Evolutionary conservation across 2,888 invertebrate genomes (phyloP).

Genomic region (Ptilodon capucinus): DNA sequence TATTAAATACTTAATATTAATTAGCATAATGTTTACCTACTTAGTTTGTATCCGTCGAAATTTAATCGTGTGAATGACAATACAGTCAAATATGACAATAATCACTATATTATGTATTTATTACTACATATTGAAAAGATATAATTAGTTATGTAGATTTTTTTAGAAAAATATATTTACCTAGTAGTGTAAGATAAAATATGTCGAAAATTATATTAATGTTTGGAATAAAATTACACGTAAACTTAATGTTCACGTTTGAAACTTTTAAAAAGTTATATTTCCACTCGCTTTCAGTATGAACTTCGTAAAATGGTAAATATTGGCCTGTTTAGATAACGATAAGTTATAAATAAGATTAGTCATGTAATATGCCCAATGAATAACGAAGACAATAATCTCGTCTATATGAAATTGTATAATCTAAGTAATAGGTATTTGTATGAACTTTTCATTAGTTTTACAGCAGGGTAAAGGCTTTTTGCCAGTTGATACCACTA

Average conservation of each 20-base stretch:
- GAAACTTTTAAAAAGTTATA: background rate
- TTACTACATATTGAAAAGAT: too few species aligned
- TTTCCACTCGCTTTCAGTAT: background rate
- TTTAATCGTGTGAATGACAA: constrained; percentile 54
- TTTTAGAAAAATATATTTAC: background rate
- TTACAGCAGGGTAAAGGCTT: constrained; percentile 25
- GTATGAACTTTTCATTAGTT: constrained; percentile 22
- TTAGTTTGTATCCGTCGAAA: background rate
- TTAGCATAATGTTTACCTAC: background rate
- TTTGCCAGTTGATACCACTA: constrained; percentile 21
- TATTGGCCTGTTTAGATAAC: background rate
- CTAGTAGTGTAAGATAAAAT: too few species aligned
- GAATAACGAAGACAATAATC: constrained; percentile 45
- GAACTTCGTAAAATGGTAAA: background rate
- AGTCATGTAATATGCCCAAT: constrained; percentile 9
- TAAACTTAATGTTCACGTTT: background rate
- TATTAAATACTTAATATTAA: constrained; percentile 27
- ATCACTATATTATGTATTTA: background rate
- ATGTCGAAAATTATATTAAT: background rate
- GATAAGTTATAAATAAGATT: background rate
- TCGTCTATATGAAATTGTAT: constrained; percentile 32
- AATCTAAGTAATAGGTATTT: constrained; percentile 8
- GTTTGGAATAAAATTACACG: background rate
- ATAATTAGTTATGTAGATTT: background rate
- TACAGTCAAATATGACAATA: constrained; percentile 15